A percentile compares a stretch with the other conserved stretches of the same genome.
These are phyloP conservation scores for Ophioninae sp. DNA, from an alignment of 2,888 invertebrate genomes.

Conservation along the genomic window DNA sequence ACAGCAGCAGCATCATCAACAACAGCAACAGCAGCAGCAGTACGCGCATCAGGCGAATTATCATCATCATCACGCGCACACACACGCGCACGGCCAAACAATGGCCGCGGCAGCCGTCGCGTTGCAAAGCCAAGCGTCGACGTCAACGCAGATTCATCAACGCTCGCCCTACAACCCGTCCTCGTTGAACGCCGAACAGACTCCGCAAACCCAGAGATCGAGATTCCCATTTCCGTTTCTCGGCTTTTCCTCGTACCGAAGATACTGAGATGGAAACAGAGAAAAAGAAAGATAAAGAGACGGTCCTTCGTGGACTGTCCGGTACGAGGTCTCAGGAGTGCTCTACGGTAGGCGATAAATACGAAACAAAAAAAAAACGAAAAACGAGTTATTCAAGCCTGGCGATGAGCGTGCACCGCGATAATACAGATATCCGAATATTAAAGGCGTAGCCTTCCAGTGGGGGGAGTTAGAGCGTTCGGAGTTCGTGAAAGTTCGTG, in stretches of 20 bases:
- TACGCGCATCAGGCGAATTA: too few species aligned
- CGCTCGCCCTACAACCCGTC: constrained; percentile 63
- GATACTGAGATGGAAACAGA: constrained; percentile 70
- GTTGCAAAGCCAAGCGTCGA: constrained; percentile 72
- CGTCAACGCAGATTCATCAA: constrained; percentile 64
- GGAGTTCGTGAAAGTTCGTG: constrained; percentile 9
- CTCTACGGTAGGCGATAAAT: constrained; percentile 56
- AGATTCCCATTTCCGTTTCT: constrained; percentile 78
- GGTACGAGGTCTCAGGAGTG: constrained; percentile 1
- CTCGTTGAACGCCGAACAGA: constrained; percentile 62
- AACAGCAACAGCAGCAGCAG: constrained; percentile 41
- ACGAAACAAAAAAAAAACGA: not conserved
- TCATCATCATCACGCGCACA: constrained; percentile 68
- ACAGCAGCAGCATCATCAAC: constrained; percentile 62
- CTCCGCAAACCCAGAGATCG: constrained; percentile 71
- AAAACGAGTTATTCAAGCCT: constrained; percentile 63
- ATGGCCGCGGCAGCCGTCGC: constrained; percentile 63
- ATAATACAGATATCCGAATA: constrained; percentile 31
- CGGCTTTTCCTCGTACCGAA: constrained; percentile 77
- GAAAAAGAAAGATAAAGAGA: not conserved
- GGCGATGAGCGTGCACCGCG: constrained; percentile 65
- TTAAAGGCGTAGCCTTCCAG: constrained; percentile 12
- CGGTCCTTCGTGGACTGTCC: constrained; percentile 26
- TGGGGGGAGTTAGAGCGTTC: constrained; percentile 16
- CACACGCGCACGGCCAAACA: constrained; percentile 73